Evolutionary conservation across 2,888 invertebrate species (phyloP).

Genomic region (Himalopsyche tibetana): DNA sequence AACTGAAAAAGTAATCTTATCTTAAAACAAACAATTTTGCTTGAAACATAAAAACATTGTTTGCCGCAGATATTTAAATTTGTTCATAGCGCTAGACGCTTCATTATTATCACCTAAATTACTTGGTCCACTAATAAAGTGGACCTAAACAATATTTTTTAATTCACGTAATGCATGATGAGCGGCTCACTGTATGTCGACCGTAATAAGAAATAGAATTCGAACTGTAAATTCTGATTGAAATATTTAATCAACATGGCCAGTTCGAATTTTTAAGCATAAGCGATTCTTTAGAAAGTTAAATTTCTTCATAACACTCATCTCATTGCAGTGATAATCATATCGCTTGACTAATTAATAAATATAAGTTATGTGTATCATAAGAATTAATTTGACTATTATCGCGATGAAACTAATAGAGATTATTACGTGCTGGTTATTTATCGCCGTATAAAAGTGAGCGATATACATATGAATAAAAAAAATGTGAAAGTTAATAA

Average conservation of each 20-base stretch:
- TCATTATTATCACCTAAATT: no score
- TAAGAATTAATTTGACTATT: not conserved
- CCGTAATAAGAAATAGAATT: no score
- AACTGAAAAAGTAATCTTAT: no score
- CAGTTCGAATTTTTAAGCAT: not conserved
- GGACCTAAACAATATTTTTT: no score
- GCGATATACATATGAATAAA: not conserved
- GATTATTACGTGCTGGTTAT: not conserved
- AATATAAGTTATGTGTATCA: not conserved
- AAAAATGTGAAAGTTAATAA: not conserved
- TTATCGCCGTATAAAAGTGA: not conserved
- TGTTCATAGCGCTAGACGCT: no score
- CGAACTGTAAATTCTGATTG: not conserved
- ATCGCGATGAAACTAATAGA: not conserved
- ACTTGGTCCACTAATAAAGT: no score
- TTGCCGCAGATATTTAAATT: no score
- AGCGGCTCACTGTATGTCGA: no score
- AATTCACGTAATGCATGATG: no score
- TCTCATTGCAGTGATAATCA: not conserved
- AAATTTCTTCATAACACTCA: not conserved
- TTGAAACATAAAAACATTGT: no score
- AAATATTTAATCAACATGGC: not conserved
- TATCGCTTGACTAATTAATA: not conserved
- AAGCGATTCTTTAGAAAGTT: not conserved
- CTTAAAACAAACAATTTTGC: no score